Base-by-base conservation (phyloP, 2,888 invertebrate species). In the Pachydiplax longipennis region DNA sequence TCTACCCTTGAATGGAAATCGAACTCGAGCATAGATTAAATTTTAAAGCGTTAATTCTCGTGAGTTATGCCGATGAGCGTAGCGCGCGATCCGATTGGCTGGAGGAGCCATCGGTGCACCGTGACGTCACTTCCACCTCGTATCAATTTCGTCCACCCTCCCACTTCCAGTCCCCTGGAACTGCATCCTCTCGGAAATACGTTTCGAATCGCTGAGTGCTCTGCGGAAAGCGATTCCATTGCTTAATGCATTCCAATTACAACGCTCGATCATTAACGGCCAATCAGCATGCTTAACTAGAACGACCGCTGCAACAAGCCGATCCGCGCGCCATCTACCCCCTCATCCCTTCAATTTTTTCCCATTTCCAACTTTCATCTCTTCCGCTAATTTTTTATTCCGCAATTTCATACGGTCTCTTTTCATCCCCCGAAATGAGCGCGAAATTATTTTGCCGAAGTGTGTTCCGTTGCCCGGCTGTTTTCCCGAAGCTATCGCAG, bases 121-220 rank as follows among this genome's bases (percentile, higher is more conserved):
- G 58, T 87, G 87, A 87, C 87, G 87, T 87, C 87, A 87, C 58
- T 87, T 87, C 87, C 87, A 87, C 87, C 87, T 58, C 61, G 87
- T 87, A 87, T 87, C 87, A 61, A 87, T 87, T 87, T 87, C 58
- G 31, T 53, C 31, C 53, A 12, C 58, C 87, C 31, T 44, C 44
- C 5, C 48, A n/a, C n/a, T n/a, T 44, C n/a, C 35, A 53, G 25
- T 44, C 44, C 44, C 44, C 44, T 18, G 81, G 48, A 87, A 87
- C 87, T 87, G 87, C 87, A 87, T 87, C 87, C 87, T 87, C 87
- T 58, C 87, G 87, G 87, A 87, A 87, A 87, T 87, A 87, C 87
- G 87, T 87, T 87, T 87, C 87, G 87, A 87, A 87, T 87, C 87
- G 61, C 58, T 35, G 87, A 87, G 87, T 87, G 87, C 87, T 87